These are phyloP conservation scores for Vespertilio murinus DNA, from an alignment of 2,797 vertebrate species.

Conservation along the genomic window DNA sequence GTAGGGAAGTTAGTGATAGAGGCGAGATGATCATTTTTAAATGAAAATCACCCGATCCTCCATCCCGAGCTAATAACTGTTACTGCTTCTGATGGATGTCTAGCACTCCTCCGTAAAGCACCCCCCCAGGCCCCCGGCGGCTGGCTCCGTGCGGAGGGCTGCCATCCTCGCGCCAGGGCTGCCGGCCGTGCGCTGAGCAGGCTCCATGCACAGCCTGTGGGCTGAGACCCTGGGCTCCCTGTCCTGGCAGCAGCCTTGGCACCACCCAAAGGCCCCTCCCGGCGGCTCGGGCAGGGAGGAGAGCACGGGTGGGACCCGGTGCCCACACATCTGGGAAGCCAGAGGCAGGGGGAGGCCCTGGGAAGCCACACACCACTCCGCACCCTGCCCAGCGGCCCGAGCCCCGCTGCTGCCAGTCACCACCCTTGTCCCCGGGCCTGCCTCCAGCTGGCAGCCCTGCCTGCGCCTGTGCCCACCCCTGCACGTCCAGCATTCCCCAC, in stretches of 20 bases:
- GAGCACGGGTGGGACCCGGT: neutral
- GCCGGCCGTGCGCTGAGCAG: neutral
- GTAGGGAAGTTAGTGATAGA: neutral
- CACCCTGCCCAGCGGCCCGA: fast-evolving
- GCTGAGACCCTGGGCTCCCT: neutral
- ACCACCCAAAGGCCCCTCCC: too few species aligned
- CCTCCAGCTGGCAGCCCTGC: neutral
- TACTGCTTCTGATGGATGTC: neutral
- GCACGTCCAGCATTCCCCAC: too few species aligned
- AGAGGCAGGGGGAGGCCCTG: too few species aligned
- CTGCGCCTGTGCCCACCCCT: neutral
- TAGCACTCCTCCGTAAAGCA: conserved; percentile 11
- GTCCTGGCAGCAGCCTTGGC: neutral
- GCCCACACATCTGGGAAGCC: neutral
- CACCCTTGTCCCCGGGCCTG: fast-evolving
- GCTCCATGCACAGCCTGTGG: neutral
- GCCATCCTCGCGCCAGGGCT: too few species aligned
- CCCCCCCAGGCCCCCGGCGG: fast-evolving
- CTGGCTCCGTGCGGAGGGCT: neutral
- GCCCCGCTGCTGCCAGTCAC: neutral
- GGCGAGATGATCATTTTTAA: neutral
- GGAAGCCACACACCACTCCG: neutral
- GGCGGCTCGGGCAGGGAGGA: neutral
- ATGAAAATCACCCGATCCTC: conserved; percentile 22
- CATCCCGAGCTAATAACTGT: conserved; percentile 3